Evolutionary conservation across 64 coral and sea anemone species (phyloP), one percentile per base, ranked within the genome.

Genomic region (Montipora foliosa): DNA sequence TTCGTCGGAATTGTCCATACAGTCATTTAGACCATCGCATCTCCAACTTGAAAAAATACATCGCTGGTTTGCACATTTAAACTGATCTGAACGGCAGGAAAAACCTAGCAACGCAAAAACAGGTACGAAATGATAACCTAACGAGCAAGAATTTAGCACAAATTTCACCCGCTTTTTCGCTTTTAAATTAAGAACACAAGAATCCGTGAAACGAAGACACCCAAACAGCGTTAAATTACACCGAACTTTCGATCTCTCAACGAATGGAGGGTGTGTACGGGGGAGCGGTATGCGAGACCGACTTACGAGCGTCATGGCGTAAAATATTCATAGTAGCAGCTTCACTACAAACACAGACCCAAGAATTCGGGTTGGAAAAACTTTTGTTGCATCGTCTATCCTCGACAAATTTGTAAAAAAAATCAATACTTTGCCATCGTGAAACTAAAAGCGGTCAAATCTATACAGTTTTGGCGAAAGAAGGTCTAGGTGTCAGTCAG

Each of bases 1-100:
- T 86, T 97, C 96, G 47, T 97, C 96, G 25, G 96, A 97, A 78
- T 94, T 90, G 84, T 97, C 96, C 15, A 93, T 92, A 89, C 96
- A 97, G 74, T 97, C 96, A 72, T 97, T 82, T 52, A 69, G 57
- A 12, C 88, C 93, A 90, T 97, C 96, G 53, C 96, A 97, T 29
- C 58, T 84, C 93, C 93, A 97, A 59, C 52, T 49, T 53, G 14
- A 22, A 19, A 58, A 62, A 47, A 97, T 75, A 92, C 96, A 97
- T 20, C 89, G 49, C 79, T 94, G 70, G 75, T 89, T 97, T 11
- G 77, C 67, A 55, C 96, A 97, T 86, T 82, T 94, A 88, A 84
- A 97, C 77, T 97, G 89, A 7, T 84, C 72, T n/a, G 93, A 64
- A 9, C 10, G 12, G 64, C 96, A 97, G 69, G n/a, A 68, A 86